Base-by-base conservation (phyloP, 2,888 invertebrate genomes). In the Athrips mouffetella region DNA sequence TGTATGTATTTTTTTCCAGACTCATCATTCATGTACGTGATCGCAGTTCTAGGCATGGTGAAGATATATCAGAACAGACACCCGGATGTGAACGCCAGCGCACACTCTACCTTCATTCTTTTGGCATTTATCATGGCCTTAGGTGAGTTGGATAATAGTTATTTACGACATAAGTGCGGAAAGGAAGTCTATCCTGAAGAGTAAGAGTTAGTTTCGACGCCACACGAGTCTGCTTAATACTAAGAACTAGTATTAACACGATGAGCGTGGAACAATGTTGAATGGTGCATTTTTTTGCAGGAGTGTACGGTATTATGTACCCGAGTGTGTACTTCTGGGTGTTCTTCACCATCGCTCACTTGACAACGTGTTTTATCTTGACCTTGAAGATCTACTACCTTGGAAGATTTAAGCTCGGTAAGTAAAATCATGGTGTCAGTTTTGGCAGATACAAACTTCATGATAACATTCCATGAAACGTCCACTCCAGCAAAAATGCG, bases 1-100 rank as follows among this genome's bases (percentile, higher is more conserved):
- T n/a, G n/a, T n/a, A n/a, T 2, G 27, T 27, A 7, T 21, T 3
- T 39, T 18, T 3, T 21, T 18, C 20, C 88, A 96, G 96, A 97
- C 74, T 95, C 96, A 0, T 94, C 96, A 59, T 96, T 96, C 75
- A 97, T 97, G 97, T 97, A 97, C 77, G 93, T 96, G 59, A 96
- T 96, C 65, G 93, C 96, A 0, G 94, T 95, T 48, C 80, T 97
- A 45, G 93, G 93, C 63, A 95, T 96, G 92, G 90, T 97, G 45
- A 96, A 96, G 81, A 90, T 97, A 58, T 97, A 96, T 76, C 96
- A 97, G 80, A 93, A 92, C 41, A 89, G 97, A 1, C 97, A 97
- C 78, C 95, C 96, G 0, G 97, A 97, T 73, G 93, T 96, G 55
- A 95, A 94, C 67, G 96, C 96, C 3, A 91, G 92, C 67, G 94